Conservation (phyloP, 2,797 vertebrate genomes). For the Fistularia commersonii region DNA sequence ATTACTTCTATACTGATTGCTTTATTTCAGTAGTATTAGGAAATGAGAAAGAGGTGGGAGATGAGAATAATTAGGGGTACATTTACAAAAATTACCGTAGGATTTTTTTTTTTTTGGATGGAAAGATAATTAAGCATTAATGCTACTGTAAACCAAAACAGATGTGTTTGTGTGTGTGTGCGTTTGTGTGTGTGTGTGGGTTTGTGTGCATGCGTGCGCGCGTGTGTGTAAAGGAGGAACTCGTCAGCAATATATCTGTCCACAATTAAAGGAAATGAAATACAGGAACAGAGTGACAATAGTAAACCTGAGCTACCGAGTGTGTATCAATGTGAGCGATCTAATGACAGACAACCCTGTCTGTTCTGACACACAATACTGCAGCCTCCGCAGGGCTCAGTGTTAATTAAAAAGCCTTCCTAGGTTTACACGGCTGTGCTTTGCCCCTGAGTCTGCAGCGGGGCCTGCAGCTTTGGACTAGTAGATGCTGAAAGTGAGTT, state of each 20-base stretch:
- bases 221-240: too few species aligned
- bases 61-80: not conserved
- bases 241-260: too few species aligned
- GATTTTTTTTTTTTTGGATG: not conserved
- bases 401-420: slow-evolving; percentile 75
- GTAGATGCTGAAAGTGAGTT: slow-evolving; percentile 40
- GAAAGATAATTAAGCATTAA: not conserved
- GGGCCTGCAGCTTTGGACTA: slow-evolving; percentile 43
- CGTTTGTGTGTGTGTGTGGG: not conserved
- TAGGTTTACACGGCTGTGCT: slow-evolving; percentile 32
- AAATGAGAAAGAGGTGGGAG: slow-evolving; percentile 39
- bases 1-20: slow-evolving; percentile 69
- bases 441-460: slow-evolving; percentile 19
- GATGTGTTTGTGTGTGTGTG: not conserved
- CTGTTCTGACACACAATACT: slow-evolving; percentile 72
- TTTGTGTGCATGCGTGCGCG: not conserved
- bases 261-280: too few species aligned
- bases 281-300: too few species aligned
- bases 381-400: slow-evolving; percentile 64
- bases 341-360: slow-evolving; percentile 46
- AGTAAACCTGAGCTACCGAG: slow-evolving; percentile 58
- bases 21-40: slow-evolving; percentile 83
- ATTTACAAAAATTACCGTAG: not conserved
- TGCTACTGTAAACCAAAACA: not conserved
- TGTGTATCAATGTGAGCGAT: slow-evolving; percentile 16